These are phyloP conservation scores for Asbolus verrucosus DNA, from an alignment of 1,140 invertebrate species.

Conservation along the genomic window DNA sequence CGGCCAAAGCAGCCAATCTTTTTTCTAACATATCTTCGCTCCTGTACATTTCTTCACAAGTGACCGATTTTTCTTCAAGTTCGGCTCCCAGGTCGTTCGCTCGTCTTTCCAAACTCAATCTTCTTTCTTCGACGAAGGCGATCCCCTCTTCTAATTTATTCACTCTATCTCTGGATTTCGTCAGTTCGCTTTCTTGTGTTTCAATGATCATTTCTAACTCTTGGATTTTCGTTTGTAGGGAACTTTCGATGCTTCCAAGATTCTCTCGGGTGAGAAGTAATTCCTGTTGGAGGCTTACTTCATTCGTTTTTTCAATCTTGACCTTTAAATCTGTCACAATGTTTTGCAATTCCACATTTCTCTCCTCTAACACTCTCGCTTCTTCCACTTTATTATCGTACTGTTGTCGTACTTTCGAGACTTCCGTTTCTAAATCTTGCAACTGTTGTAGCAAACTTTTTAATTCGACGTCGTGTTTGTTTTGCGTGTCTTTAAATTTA, in stretches of 20 bases:
- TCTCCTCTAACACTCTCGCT: slow-evolving; percentile 41
- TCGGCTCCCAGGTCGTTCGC: slow-evolving; percentile 69
- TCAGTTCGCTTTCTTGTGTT: slow-evolving; percentile 75
- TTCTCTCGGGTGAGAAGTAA: slow-evolving; percentile 29
- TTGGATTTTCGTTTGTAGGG: slow-evolving; percentile 72
- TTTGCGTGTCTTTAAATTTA: slow-evolving; percentile 64
- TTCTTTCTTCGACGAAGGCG: slow-evolving; percentile 68
- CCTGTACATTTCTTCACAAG: slow-evolving; percentile 68
- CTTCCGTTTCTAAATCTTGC: slow-evolving; percentile 56
- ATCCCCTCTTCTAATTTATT: slow-evolving; percentile 72
- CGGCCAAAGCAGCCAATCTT: slow-evolving; percentile 68
- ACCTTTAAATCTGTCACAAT: slow-evolving; percentile 50
- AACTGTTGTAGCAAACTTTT: slow-evolving; percentile 62
- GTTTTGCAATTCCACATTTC: slow-evolving; percentile 48
- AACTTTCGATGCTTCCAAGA: slow-evolving; percentile 33
- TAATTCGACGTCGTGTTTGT: slow-evolving; percentile 61
- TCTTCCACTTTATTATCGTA: slow-evolving; percentile 46
- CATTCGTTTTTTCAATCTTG: slow-evolving; percentile 50
- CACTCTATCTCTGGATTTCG: slow-evolving; percentile 71
- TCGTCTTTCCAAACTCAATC: slow-evolving; percentile 69
- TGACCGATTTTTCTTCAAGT: slow-evolving; percentile 68
- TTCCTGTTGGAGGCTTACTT: slow-evolving; percentile 56
- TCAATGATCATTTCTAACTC: slow-evolving; percentile 80
- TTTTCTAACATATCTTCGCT: slow-evolving; percentile 70
- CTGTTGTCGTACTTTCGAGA: slow-evolving; percentile 44